Evolutionary conservation across 2,113 vertebrate species (phyloP).

Genomic region (Fregetta grallaria): DNA sequence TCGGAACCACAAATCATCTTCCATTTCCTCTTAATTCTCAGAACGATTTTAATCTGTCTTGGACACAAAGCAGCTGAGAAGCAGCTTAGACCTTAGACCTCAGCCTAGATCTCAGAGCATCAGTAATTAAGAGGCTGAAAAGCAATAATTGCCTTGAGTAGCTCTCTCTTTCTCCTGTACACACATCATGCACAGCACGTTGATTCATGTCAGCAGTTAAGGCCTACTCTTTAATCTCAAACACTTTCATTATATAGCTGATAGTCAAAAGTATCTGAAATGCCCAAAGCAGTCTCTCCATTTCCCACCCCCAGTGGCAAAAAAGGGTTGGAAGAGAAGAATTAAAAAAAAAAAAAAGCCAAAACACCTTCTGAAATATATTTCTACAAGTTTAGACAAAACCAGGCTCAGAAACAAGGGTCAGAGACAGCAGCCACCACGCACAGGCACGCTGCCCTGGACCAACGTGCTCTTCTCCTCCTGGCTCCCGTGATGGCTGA

Average conservation of each 20-base stretch:
- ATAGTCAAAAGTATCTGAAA: background rate
- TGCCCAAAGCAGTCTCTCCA: background rate
- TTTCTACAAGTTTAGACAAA: background rate
- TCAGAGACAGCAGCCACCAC: background rate
- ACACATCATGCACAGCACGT: background rate
- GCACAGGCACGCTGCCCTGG: background rate
- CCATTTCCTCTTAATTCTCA: background rate
- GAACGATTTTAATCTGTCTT: background rate
- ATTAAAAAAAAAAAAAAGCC: accelerated
- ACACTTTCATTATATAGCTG: background rate
- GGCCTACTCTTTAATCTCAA: background rate
- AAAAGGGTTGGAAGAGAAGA: background rate
- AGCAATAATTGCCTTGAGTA: background rate
- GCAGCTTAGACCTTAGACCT: conserved; percentile 13
- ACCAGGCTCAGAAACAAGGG: background rate
- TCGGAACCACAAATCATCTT: background rate
- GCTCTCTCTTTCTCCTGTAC: background rate
- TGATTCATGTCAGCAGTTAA: conserved; percentile 4
- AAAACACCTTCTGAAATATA: background rate
- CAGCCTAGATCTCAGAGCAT: background rate
- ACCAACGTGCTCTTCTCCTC: background rate
- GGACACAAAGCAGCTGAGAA: background rate
- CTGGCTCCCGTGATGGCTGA: accelerated
- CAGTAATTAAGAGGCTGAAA: conserved; percentile 23
- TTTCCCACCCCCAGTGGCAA: background rate